Evolutionary conservation across 2,888 invertebrate genomes (phyloP), one percentile per base, ranked within the genome.

Genomic region (Chalcosyrphus nemorum): DNA sequence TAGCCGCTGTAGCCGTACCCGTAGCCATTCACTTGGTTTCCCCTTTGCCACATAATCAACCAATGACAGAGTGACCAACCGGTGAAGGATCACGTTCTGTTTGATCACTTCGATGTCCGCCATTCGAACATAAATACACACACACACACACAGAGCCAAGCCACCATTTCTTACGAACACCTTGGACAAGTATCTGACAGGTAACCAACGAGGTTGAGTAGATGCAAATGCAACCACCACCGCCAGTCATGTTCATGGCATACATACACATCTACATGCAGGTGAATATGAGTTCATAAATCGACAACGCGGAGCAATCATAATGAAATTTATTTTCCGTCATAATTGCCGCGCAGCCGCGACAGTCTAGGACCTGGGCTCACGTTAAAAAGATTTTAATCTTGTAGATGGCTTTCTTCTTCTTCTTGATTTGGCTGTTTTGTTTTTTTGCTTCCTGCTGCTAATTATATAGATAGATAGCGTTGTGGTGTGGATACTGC

Each of bases 241-340:
- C 29, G 7, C 21, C n/a, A 50, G 43, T 21, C 35, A 61, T 13
- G 47, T 11, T n/a, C 27, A 29, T 21, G 17, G 56, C 13, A 41
- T 43, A 47, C 52, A 13, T n/a, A 43, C 21, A 38, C n/a, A 47
- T n/a, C 32, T 21, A 56, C 50, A 29, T 56, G 68, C 74, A 65
- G 45, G 70, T 74, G 65, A 54, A 45, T 71, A 71, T 88, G 88
- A 89, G 89, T 88, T 89, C 88, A 90, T 91, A 91, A 90, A 90
- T 89, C 89, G 89, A 87, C 88, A 88, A 89, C 88, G 88, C n/a
- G n/a, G 87, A 89, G 88, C 89, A 89, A 89, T 91, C 90, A 90
- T 88, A 88, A 70, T 88, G 89, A 88, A 91, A 89, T 89, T 91
- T 90, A 90, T 91, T 88, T 89, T 88, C 89, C 88, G 88, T 90